These are phyloP conservation scores for Pterois miles DNA, from an alignment of 2,797 vertebrate species.

Conservation along the genomic window DNA sequence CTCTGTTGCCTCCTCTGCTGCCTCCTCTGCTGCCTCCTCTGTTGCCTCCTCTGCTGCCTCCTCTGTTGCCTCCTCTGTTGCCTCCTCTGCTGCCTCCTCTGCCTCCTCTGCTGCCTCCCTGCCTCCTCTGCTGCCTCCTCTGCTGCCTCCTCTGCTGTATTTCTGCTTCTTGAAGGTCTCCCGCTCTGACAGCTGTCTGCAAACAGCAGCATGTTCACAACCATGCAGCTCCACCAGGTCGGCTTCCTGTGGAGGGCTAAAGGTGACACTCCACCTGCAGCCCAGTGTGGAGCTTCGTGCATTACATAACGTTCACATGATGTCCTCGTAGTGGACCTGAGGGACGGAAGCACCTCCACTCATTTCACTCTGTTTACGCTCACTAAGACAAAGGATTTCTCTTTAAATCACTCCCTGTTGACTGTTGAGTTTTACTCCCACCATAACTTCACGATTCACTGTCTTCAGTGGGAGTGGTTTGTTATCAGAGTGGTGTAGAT, in stretches of 20 bases:
- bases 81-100: neutral
- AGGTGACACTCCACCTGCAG: slow-evolving; percentile 31
- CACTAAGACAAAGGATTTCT: neutral
- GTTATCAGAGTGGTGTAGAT: too few relatives aligned
- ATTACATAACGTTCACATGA: slow-evolving; percentile 56
- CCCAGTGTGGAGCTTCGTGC: neutral
- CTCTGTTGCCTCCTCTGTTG: neutral
- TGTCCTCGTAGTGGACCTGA: slow-evolving; percentile 4
- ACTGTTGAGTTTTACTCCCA: neutral
- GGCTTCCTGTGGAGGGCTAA: slow-evolving; percentile 22
- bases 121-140: neutral
- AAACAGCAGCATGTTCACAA: slow-evolving; percentile 14
- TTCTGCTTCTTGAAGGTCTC: slow-evolving; percentile 57
- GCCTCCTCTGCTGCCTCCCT: neutral
- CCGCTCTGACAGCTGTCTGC: slow-evolving; percentile 36
- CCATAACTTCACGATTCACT: neutral
- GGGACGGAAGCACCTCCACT: neutral
- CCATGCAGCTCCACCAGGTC: slow-evolving; percentile 18
- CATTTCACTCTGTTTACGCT: neutral
- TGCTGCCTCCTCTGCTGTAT: too few relatives aligned
- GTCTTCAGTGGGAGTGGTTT: neutral
- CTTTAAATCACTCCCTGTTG: neutral
- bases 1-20: neutral
- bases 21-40: neutral
- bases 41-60: too few relatives aligned